Conservation (phyloP, 1,140 invertebrate genomes). For the Apis dorsata region DNA sequence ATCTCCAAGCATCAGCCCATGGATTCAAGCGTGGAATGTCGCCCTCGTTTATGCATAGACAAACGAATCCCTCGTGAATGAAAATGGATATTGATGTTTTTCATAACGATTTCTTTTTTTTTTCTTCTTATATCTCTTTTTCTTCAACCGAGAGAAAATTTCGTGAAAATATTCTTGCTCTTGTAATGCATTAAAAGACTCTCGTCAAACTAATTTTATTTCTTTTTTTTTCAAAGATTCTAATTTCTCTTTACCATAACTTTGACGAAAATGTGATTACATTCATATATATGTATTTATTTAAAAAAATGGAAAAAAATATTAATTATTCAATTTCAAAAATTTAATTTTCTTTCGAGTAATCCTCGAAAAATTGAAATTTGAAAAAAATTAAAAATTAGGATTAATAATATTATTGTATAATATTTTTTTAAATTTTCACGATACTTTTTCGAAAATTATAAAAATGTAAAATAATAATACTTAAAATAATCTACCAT, state of each 20-base stretch:
- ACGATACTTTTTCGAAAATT: neutral
- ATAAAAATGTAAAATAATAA: neutral
- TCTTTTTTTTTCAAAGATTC: neutral
- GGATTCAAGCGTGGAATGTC: neutral
- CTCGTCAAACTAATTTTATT: neutral
- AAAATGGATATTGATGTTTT: neutral
- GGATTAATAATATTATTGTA: too few relatives aligned
- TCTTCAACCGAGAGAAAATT: neutral
- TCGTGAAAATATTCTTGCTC: neutral
- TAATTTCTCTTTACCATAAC: neutral
- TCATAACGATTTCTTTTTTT: neutral
- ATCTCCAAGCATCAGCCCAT: neutral
- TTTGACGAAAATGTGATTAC: conserved; percentile 1
- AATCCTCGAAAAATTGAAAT: too few relatives aligned
- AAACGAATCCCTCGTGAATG: conserved; percentile 21
- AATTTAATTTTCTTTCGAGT: too few relatives aligned
- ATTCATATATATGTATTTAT: too few relatives aligned
- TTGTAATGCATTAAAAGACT: neutral
- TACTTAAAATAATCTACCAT: too few relatives aligned
- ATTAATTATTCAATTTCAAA: too few relatives aligned
- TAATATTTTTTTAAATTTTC: too few relatives aligned
- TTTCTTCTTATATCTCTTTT: neutral
- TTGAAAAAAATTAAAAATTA: too few relatives aligned
- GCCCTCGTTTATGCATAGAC: neutral
- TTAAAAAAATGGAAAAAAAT: too few relatives aligned